Base-by-base conservation (phyloP, 2,888 invertebrate species). In the Caenorhabditis zanzibari region DNA sequence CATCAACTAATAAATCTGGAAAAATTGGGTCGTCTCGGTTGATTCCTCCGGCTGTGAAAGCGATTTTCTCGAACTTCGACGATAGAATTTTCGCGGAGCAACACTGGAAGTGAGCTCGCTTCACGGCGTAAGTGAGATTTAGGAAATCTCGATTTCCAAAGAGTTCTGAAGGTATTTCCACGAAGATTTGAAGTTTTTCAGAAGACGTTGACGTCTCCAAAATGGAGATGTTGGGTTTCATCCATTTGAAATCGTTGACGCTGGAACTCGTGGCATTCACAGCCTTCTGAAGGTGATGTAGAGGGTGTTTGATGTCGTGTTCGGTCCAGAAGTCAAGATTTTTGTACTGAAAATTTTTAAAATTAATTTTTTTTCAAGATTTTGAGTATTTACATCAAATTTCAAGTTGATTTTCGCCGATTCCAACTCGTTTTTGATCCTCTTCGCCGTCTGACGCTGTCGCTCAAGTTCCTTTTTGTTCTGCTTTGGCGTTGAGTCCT, bases 41-140 rank as follows among this genome's bases (percentile, higher is more conserved):
- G 26, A 69, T 28, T 69, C 74, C 69, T 28, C 81, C 74, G 2
- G 54, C 49, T 10, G 44, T 10, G 44, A 74, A 74, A 2, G 52
- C 35, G 14, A 69, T 68, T 59, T 74, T 72, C 26, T 61, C 28
- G 32, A 74, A 63, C 12, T 74, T 74, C 28, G 52, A 26, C 7
- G 14, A 26, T 54, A 84, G 19, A 59, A 81, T 32, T 14, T 32
- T 38, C 4, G 68, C 80, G 0, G 75, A 63, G 12, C 44, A 44
- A 49, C 83, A 84, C 47, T 52, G 14, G 24, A 66, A 84, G 69
- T 84, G 84, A 2, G 71, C 84, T 10, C 84, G 68, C 56, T 84
- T 84, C 9, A 68, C 56, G 3, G 81, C 44, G 26, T 76, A 84
- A 0, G 66, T 81, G 44, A 84, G n/a, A 47, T 81, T 84, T 6